Base-by-base conservation (phyloP, 2,888 invertebrate genomes). In the Ceramica pisi region DNA sequence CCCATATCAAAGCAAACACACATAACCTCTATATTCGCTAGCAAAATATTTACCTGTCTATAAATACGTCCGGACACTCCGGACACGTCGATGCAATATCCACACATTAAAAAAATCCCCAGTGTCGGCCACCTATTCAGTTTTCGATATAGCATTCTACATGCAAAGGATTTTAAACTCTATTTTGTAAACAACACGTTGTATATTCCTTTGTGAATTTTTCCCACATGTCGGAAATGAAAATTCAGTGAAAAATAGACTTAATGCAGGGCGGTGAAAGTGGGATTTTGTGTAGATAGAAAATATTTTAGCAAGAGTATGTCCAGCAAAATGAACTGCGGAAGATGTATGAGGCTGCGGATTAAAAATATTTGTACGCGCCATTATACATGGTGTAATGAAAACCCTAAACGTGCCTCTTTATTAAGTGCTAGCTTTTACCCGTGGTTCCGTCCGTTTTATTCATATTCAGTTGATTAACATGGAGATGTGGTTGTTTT, bases 301-400 rank as follows among this genome's bases (percentile, higher is more conserved):
- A 77, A 73, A 71, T 78, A 70, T 88, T 90, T 92, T 91, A 92
- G 92, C 92, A 91, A 91, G 89, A 90, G 89, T 75, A 89, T 87
- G 93, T 90, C 91, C 92, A 90, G 91, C 93, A 92, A 95, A 95
- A 95, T 95, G 95, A 95, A 95, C 94, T 94, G 90, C 93, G 92
- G 92, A 95, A 95, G 95, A 95, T 95, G 95, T 95, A 95, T 95
- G 95, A 92, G 93, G 92, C 90, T 89, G 89, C 90, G 95, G 95
- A 95, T 95, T 95, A 95, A 95, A 95, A 95, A 95, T 95, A 95
- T 95, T 95, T 95, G 95, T 94, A 93, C 94, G 95, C 90, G 90
- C 95, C 95, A 95, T 95, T 95, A 95, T 95, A 94, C 94, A 94
- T 89, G 90, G 90, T 93, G 95, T 95, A 95, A 95, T 95, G 95